Base-by-base conservation (phyloP, 2,113 vertebrate genomes). In the Syngnathoides biaculeatus region DNA sequence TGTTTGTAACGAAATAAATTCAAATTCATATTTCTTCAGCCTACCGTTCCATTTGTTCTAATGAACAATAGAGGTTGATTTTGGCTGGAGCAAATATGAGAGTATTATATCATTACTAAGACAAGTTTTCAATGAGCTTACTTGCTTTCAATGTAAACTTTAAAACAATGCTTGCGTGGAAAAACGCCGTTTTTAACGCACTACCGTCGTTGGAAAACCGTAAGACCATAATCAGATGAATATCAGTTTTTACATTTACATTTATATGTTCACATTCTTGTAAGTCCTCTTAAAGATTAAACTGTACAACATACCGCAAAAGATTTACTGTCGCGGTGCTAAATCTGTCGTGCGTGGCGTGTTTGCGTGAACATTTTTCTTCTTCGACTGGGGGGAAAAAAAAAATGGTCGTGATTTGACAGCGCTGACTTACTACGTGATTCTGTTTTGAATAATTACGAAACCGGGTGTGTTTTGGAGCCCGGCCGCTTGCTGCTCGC, bases 391-490 rank as follows among this genome's bases (percentile, higher is more conserved):
- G 27, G n/a, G n/a, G n/a, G n/a, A 42, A 42, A 42, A 43, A 43
- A 53, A 48, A 22, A 53, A 17, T 30, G 30, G 55, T 30, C 27
- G 30, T 27, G 55, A 27, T 30, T 30, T 30, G 15, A 57, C 55
- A 57, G 15, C 1, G 13, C 26, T 30, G 55, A 30, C 14, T 56
- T 24, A 56, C 4, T 56, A 2, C 53, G 27, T 42, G 60, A 13
- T 43, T n/a, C 43, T 62, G 38, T 62, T 62, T 24, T 42, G 60
- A 26, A 13, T 62, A 62, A 62, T 62, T 43, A 17, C 14, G 14
- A 45, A 62, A 62, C 14, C 8, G 13, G 14, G 40, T 61, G 38
- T 20, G 38, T 20, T 38, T 59, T 17, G 57, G 53, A 26, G 24
- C 24, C 22, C 9, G 26, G 22, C 22, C n/a, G 35, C 40, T 35